Conservation (phyloP, 2,113 vertebrate species). For the Labrus mixtus region DNA sequence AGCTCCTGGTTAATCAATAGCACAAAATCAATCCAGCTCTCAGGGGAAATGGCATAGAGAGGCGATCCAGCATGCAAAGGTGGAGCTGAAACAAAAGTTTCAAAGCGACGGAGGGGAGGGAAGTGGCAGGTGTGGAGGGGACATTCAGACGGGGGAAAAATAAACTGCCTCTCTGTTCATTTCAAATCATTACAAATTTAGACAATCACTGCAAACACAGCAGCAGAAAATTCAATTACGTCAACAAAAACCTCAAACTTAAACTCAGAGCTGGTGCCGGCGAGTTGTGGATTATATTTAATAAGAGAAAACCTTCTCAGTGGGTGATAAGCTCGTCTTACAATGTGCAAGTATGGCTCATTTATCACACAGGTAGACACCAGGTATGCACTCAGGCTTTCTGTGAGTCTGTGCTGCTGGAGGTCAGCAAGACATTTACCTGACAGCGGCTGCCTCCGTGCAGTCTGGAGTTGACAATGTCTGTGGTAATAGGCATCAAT, state of each 20-base stretch:
- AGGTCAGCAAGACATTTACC: constrained; percentile 74
- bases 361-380: constrained; percentile 73
- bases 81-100: constrained; percentile 55
- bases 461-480: constrained; percentile 71
- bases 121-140: constrained; percentile 17
- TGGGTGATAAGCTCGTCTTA: constrained; percentile 56
- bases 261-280: constrained; percentile 40
- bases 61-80: constrained; percentile 49
- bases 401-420: constrained; percentile 57
- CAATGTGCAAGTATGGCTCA: constrained; percentile 57
- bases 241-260: constrained; percentile 42
- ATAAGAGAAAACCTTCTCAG: constrained; percentile 61
- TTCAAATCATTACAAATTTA: constrained; percentile 44
- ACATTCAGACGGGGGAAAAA: constrained; percentile 15
- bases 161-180: constrained; percentile 39
- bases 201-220: constrained; percentile 30
- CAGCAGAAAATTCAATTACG: constrained; percentile 41
- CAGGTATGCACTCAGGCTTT: constrained; percentile 49
- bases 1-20: constrained; percentile 78
- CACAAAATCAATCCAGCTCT: constrained; percentile 73
- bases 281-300: constrained; percentile 52
- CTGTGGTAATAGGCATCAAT: constrained; percentile 81
- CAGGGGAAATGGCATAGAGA: constrained; percentile 67
- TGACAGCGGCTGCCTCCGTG: constrained; percentile 68
- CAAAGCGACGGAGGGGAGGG: constrained; percentile 8